phyloP scores from a whole-genome alignment of 2,113 vertebrate genomes.

The Cricetomys ansorgei region DNA sequence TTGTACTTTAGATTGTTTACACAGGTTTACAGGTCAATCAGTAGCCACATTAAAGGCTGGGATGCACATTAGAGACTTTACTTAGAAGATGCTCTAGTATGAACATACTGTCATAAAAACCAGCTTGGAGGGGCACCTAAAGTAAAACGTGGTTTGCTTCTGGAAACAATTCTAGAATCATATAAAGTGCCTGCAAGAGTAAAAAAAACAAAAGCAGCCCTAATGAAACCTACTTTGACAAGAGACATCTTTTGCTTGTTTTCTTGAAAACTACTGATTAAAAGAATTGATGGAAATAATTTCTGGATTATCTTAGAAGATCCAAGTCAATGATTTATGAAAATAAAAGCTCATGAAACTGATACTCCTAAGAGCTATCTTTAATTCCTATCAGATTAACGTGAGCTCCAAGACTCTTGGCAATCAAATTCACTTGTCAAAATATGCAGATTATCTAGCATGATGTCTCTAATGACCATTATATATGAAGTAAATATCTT shows the following conservation, averaged over 20 bases:
- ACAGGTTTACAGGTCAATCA: slow-evolving; percentile 35
- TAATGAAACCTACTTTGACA: neutral
- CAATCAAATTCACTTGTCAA: slow-evolving; percentile 33
- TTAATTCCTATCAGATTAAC: neutral
- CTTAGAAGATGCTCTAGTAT: slow-evolving; percentile 21
- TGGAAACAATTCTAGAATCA: slow-evolving; percentile 25
- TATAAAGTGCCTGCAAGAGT: neutral
- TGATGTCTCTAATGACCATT: neutral
- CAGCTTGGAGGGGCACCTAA: too few relatives aligned
- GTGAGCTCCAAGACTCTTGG: neutral
- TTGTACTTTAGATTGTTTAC: slow-evolving; percentile 42
- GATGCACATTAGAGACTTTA: slow-evolving; percentile 45
- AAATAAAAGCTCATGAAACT: slow-evolving; percentile 9
- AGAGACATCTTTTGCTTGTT: neutral
- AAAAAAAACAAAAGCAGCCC: neutral
- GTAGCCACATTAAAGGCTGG: slow-evolving; percentile 1
- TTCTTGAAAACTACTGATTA: slow-evolving; percentile 33
- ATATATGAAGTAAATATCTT: neutral
- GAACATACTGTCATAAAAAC: neutral
- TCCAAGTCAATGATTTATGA: slow-evolving; percentile 8
- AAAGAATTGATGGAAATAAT: neutral
- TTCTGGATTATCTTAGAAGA: slow-evolving; percentile 6
- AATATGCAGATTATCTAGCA: slow-evolving; percentile 24
- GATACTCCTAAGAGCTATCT: neutral
- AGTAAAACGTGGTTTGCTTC: neutral